A percentile compares a stretch with the other conserved stretches of the same genome.
Conservation (phyloP, 2,113 vertebrate species). For the Andinoacara biseriatus region DNA sequence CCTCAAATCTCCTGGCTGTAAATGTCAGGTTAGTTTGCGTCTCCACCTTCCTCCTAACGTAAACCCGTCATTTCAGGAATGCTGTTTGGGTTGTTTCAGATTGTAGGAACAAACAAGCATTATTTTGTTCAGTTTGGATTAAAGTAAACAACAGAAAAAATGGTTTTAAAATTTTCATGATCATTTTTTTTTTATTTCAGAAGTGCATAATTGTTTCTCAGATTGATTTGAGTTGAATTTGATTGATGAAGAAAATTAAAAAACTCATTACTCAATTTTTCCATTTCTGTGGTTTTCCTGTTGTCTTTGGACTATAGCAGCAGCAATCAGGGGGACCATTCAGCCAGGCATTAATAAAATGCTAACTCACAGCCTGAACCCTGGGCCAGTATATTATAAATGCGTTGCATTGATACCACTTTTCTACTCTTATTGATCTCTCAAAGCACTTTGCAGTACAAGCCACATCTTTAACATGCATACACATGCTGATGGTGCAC, state of each 20-base stretch:
- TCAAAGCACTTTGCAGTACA: not conserved
- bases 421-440: not conserved
- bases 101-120: not conserved
- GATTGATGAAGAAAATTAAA: not conserved
- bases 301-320: not conserved
- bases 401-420: not conserved
- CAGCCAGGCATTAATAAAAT: not conserved
- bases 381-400: not conserved
- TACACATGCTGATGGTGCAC: no score
- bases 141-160: not conserved
- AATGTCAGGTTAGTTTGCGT: not conserved
- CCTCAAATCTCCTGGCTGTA: not conserved
- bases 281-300: not conserved
- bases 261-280: not conserved
- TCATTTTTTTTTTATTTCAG: not conserved
- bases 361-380: not conserved
- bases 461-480: not conserved
- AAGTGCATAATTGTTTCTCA: fast-evolving
- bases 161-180: not conserved
- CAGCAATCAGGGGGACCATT: not conserved
- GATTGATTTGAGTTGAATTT: not conserved
- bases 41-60: no score
- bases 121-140: not conserved
- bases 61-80: not conserved
- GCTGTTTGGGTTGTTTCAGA: not conserved